Evolutionary conservation across 2,888 invertebrate species (phyloP), one percentile per base, ranked within the genome.

Genomic region (Mesorhabditis spiculigera): DNA sequence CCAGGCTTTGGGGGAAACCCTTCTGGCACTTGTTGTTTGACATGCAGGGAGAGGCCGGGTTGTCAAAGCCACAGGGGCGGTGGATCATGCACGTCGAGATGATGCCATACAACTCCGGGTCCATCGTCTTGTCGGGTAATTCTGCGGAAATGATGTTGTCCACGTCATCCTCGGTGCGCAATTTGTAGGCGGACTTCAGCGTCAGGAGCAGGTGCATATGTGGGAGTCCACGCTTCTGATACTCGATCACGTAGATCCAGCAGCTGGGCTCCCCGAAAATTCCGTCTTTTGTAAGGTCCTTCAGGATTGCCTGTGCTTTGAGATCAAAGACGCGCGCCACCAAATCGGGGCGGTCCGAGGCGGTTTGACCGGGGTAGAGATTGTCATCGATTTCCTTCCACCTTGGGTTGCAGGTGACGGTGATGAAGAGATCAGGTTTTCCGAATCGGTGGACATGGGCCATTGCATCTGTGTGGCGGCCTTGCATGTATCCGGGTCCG

Each of bases 31-130:
- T 66, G 6, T 45, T 85, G 65, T 85, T 77, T n/a, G 73, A 72
- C 87, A 87, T 87, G 78, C 87, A 88, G 3, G n/a, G 84, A 43
- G 86, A 50, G 5, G 67, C 61, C 42, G 71, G 70, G 67, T 85
- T 83, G 5, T 69, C 42, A 5, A 28, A 43, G 5, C 82, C 84
- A 66, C 82, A 84, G 5, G 78, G 78, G 0, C 79, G 72, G 72
- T 82, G 84, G 4, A 85, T 69, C 81, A 80, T 85, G 8, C 68
- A 45, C 3, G 61, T 74, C 4, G 65, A 41, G 5, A 84, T 73
- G 6, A 77, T 65, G 5, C 71, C 71, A 65, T 65, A 69, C 4
- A 81, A 73, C 3, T 65, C 63, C 4, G 78, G 77, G 63, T 83
- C 71, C 4, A 5, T 44, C 4, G 62, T 45, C 6, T 61, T 45